Conservation (phyloP, 1,140 invertebrate genomes). For the Brachionus plicatilis region DNA sequence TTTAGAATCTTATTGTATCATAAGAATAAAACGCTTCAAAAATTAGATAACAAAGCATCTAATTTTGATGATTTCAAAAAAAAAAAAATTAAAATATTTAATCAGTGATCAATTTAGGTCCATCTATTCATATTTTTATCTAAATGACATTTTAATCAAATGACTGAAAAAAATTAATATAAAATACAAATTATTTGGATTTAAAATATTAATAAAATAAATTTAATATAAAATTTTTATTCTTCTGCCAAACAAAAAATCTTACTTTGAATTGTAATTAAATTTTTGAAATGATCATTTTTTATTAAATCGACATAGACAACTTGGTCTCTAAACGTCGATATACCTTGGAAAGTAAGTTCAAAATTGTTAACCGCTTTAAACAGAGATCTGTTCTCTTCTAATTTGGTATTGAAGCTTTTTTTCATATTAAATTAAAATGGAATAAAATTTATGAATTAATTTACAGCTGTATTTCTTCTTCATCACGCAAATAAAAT, state of each 20-base stretch:
- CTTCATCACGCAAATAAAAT: neutral
- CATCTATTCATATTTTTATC: too few relatives aligned
- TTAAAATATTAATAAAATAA: too few relatives aligned
- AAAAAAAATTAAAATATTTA: too few relatives aligned
- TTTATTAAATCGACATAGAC: conserved; percentile 12
- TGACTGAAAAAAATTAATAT: too few relatives aligned
- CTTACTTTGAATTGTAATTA: conserved; percentile 2
- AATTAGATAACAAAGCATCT: too few relatives aligned
- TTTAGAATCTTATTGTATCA: too few relatives aligned
- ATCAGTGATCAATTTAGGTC: too few relatives aligned
- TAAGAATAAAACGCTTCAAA: too few relatives aligned
- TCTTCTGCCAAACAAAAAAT: neutral
- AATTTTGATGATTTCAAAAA: too few relatives aligned
- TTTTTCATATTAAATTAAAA: neutral
- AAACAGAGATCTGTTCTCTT: neutral
- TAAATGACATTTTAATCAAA: too few relatives aligned
- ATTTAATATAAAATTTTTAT: too few relatives aligned
- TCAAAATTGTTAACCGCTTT: neutral
- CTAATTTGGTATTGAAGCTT: neutral
- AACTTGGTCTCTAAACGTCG: conserved; percentile 4
- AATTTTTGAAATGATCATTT: conserved; percentile 1
- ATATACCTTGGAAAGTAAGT: conserved; percentile 18
- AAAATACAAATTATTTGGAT: too few relatives aligned
- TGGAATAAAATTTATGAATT: neutral
- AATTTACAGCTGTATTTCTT: conserved; percentile 25